Evolutionary conservation across 1,140 invertebrate genomes (phyloP).

Genomic region (Drosophila rufa): DNA sequence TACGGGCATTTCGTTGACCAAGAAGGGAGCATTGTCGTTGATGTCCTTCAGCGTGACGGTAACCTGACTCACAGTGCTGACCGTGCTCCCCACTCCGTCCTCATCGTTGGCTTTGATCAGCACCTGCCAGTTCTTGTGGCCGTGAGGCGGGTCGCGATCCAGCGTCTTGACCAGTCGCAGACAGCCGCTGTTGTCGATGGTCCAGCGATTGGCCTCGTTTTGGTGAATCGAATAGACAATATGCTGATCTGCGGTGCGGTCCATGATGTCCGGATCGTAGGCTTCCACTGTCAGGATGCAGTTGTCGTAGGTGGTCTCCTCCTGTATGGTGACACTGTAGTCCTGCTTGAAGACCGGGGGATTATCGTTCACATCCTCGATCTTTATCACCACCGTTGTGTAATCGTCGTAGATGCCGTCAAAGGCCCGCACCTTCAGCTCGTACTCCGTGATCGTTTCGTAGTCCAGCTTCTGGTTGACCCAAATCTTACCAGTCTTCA

Average conservation of each 20-base stretch:
- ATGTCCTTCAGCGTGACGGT: slow-evolving; percentile 92
- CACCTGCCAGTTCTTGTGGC: slow-evolving; percentile 93
- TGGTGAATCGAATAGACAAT: slow-evolving; percentile 92
- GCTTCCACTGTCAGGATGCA: slow-evolving; percentile 90
- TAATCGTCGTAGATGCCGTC: slow-evolving; percentile 92
- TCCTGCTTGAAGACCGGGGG: slow-evolving; percentile 90
- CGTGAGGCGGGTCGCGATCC: slow-evolving; percentile 94
- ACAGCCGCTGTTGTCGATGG: slow-evolving; percentile 91
- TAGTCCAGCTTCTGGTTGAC: slow-evolving; percentile 93
- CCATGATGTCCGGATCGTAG: slow-evolving; percentile 93
- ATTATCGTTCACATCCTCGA: slow-evolving; percentile 94
- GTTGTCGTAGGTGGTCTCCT: slow-evolving; percentile 88
- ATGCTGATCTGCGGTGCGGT: slow-evolving; percentile 90
- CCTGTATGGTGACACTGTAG: slow-evolving; percentile 89
- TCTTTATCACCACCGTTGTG: slow-evolving; percentile 91
- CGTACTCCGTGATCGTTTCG: slow-evolving; percentile 92
- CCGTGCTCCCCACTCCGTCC: slow-evolving; percentile 88
- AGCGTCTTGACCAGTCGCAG: slow-evolving; percentile 91
- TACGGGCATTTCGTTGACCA: slow-evolving; percentile 92
- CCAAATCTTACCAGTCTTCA: slow-evolving; percentile 92
- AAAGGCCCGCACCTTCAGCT: slow-evolving; percentile 90
- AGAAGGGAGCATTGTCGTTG: slow-evolving; percentile 95
- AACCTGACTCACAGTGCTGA: slow-evolving; percentile 89
- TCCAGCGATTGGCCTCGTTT: slow-evolving; percentile 89
- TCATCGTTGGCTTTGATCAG: slow-evolving; percentile 94